These are phyloP conservation scores for Helleia helle DNA, from an alignment of 2,888 invertebrate species.

Conservation along the genomic window DNA sequence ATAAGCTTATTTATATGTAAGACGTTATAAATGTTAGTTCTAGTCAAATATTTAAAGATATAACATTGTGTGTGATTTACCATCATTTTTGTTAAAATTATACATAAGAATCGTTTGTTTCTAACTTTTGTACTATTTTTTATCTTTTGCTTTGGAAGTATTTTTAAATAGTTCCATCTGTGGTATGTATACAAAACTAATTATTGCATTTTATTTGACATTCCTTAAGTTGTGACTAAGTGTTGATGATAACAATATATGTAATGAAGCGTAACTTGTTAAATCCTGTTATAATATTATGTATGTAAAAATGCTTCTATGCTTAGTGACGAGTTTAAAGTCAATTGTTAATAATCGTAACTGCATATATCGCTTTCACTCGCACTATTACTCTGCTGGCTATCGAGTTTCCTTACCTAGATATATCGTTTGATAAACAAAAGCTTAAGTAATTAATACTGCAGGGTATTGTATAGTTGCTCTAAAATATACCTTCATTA, in stretches of 20 bases:
- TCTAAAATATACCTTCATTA: no score
- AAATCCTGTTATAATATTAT: neutral
- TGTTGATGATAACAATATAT: slow-evolving; percentile 2
- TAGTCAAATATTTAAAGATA: slow-evolving; percentile 6
- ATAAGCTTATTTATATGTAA: neutral
- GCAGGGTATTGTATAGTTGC: slow-evolving; percentile 1
- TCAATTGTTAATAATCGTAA: slow-evolving; percentile 4
- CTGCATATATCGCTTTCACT: neutral
- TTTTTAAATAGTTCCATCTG: neutral
- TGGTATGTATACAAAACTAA: neutral
- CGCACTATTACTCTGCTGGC: neutral
- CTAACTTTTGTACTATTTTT: neutral
- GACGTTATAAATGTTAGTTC: slow-evolving; percentile 7
- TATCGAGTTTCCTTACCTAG: no score
- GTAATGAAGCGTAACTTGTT: slow-evolving; percentile 3
- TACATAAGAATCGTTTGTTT: neutral
- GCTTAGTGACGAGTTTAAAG: neutral
- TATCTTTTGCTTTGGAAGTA: neutral
- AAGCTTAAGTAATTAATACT: slow-evolving; percentile 1
- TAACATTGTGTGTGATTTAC: slow-evolving; percentile 7
- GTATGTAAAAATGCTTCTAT: slow-evolving; percentile 5
- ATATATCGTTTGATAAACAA: no score
- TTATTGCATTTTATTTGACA: slow-evolving; percentile 4
- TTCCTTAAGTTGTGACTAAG: slow-evolving; percentile 3
- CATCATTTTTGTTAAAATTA: slow-evolving; percentile 1